Conservation (phyloP, 2,113 vertebrate genomes). For the Pangasianodon hypophthalmus region DNA sequence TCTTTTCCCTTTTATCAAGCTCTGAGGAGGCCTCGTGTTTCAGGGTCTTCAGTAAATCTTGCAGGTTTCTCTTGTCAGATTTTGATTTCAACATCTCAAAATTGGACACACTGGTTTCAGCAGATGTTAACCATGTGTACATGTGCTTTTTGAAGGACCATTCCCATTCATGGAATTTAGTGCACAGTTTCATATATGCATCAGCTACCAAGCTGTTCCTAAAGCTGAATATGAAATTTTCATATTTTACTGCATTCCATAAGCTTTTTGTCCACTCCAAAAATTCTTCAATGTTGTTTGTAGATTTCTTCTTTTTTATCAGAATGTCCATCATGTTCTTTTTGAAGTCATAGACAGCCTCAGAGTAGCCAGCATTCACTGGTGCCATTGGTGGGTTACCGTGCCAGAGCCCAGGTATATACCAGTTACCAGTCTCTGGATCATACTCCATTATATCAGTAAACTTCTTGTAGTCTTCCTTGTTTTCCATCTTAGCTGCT, state of each 20-base stretch:
- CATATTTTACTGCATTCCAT: constrained; percentile 70
- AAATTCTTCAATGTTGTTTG: constrained; percentile 58
- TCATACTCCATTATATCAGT: constrained; percentile 70
- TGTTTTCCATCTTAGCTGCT: constrained; percentile 72
- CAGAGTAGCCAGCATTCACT: constrained; percentile 68
- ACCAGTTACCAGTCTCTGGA: constrained; percentile 65
- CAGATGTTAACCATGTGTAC: constrained; percentile 54
- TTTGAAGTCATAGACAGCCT: constrained; percentile 67
- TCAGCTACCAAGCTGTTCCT: constrained; percentile 71
- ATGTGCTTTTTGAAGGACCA: constrained; percentile 66
- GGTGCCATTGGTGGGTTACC: constrained; percentile 74
- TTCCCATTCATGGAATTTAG: constrained; percentile 67
- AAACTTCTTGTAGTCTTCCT: constrained; percentile 60
- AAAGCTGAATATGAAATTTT: constrained; percentile 75
- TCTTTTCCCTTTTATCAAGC: constrained; percentile 52
- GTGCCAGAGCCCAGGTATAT: constrained; percentile 72
- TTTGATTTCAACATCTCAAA: constrained; percentile 47
- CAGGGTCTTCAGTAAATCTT: constrained; percentile 15
- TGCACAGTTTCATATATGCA: constrained; percentile 65
- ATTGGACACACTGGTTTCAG: constrained; percentile 65
- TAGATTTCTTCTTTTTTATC: constrained; percentile 3
- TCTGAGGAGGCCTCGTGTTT: constrained; percentile 46
- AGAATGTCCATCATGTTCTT: constrained; percentile 58
- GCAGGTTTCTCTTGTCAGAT: constrained; percentile 36
- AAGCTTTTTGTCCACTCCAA: constrained; percentile 64